Evolutionary conservation across 2,797 vertebrate genomes (phyloP), one percentile per base, ranked within the genome.

Genomic region (Caiman crocodilus): DNA sequence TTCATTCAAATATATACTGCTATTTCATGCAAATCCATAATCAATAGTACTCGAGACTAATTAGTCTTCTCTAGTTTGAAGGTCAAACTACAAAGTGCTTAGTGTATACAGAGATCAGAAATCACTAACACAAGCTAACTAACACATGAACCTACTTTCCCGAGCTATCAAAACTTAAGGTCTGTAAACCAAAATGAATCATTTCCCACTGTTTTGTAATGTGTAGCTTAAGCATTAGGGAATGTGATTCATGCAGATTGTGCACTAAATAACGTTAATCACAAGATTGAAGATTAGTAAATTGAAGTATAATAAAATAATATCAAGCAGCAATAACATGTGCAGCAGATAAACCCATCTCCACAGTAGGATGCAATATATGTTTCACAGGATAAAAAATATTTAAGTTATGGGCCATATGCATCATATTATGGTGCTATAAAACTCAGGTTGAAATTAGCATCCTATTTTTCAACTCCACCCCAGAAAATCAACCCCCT

Each of bases 231-330:
- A 85, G 14, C 3, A 30, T 18, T 69, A 50, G 56, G 67, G 85
- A 84, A 79, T 23, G 55, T 1, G 12, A 84, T 58, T 59, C 76
- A 69, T 79, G 50, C 12, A 50, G 88, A 80, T 11, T 58, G 1
- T 67, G 28, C 0, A 1, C 15, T 58, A 12, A 21, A 74, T 32
- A 75, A 14, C 65, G 69, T 80, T 89, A 86, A 71, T 26, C 14
- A n/a, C 13, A 85, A 30, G 71, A 88, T 30, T 77, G 57, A 88
- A 84, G n/a, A 89, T 92, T 85, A 93, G 4, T 5, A 93, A 94
- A 96, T 83, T 94, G 89, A 91, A 90, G 8, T 57, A 78, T 90
- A 94, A 93, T 82, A 90, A 91, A 88, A 87, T 77, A 75, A 75
- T 79, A 91, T 25, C 35, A 89, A 28, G 32, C 16, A 80, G 26